Evolutionary conservation across 2,113 vertebrate genomes (phyloP).

Genomic region (Platycercus adscitus): DNA sequence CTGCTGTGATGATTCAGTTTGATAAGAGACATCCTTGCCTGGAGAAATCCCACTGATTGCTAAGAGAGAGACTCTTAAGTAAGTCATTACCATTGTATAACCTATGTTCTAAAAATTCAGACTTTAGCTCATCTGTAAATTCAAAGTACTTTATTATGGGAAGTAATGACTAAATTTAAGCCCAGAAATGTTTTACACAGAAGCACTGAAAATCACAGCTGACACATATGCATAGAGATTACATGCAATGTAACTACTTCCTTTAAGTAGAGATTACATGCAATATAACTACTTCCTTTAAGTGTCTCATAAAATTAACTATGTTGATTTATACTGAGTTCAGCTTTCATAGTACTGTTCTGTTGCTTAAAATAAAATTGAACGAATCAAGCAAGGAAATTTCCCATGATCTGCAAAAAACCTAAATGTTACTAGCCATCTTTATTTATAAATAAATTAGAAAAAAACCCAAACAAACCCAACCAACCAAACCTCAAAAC

Average conservation of each 20-base stretch:
- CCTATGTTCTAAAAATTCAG: neutral
- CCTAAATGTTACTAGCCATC: neutral
- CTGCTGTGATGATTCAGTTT: neutral
- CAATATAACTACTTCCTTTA: neutral
- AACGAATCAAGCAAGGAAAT: neutral
- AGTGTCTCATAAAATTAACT: neutral
- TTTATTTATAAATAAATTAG: neutral
- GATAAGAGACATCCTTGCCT: neutral
- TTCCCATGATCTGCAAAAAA: neutral
- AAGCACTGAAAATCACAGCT: neutral
- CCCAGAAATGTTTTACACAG: neutral
- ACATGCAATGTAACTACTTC: too few species aligned
- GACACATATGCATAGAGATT: neutral
- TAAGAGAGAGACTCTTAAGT: neutral
- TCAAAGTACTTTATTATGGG: neutral
- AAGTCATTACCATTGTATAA: neutral
- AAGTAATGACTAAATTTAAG: neutral
- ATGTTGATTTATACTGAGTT: neutral
- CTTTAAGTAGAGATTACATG: neutral
- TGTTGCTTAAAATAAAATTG: neutral
- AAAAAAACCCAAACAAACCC: neutral
- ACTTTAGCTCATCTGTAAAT: neutral
- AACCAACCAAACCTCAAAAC: fast-evolving
- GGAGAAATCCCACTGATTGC: neutral
- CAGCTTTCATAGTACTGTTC: neutral